These are phyloP conservation scores for Amazonetta brasiliensis DNA, from an alignment of 2,797 vertebrate species.

Conservation along the genomic window DNA sequence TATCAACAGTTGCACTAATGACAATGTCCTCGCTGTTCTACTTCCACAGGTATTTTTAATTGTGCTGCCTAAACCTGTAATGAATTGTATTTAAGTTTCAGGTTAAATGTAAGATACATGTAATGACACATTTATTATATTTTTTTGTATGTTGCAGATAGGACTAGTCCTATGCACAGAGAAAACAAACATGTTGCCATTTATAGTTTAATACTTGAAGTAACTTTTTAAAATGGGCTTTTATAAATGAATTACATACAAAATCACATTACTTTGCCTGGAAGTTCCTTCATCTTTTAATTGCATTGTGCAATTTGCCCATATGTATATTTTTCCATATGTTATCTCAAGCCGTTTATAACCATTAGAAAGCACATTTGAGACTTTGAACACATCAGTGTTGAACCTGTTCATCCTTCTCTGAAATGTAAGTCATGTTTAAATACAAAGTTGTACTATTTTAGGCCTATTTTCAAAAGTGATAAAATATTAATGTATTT, in stretches of 20 bases:
- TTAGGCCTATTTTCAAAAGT: conserved; percentile 51
- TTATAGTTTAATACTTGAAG: conserved; percentile 77
- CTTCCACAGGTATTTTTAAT: conserved; percentile 60
- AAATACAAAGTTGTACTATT: conserved; percentile 40
- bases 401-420: conserved; percentile 39
- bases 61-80: conserved; percentile 62
- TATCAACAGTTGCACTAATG: conserved; percentile 60
- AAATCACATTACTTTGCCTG: conserved; percentile 61
- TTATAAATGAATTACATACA: conserved; percentile 74
- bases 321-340: conserved; percentile 38
- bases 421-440: conserved; percentile 23
- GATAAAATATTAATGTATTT: conserved; percentile 4
- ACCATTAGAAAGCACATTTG: conserved; percentile 55
- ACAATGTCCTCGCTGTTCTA: conserved; percentile 46
- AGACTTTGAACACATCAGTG: conserved; percentile 60
- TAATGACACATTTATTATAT: conserved; percentile 40
- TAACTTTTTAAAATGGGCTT: conserved; percentile 77
- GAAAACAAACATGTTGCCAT: conserved; percentile 68
- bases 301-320: conserved; percentile 27
- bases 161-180: conserved; percentile 70
- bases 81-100: conserved; percentile 66
- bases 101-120: background rate
- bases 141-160: conserved; percentile 68
- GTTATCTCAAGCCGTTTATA: conserved; percentile 66
- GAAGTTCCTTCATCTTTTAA: conserved; percentile 62